These are phyloP conservation scores for Solea senegalensis DNA, from an alignment of 2,113 vertebrate genomes.

Conservation along the genomic window DNA sequence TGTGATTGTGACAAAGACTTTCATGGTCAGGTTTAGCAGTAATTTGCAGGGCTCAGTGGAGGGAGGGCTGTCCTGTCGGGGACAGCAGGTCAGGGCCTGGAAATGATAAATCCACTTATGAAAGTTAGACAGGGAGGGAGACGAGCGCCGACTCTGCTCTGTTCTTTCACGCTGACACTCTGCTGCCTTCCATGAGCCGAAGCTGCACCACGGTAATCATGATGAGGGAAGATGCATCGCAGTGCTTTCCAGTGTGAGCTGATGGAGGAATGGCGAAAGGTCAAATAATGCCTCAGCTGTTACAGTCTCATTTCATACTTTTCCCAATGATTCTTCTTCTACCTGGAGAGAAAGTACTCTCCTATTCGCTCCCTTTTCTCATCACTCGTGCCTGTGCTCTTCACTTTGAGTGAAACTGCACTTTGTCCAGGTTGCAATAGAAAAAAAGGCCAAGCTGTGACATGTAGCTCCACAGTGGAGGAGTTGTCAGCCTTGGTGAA, in stretches of 20 bases:
- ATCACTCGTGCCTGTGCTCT: background rate
- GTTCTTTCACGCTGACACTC: slow-evolving; percentile 42
- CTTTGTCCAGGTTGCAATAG: slow-evolving; percentile 3
- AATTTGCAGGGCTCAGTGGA: slow-evolving; percentile 61
- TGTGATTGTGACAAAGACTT: slow-evolving; percentile 46
- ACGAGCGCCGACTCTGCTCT: slow-evolving; percentile 24
- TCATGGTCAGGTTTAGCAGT: slow-evolving; percentile 53
- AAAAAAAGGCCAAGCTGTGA: background rate
- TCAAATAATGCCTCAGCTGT: slow-evolving; percentile 5
- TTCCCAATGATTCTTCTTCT: background rate
- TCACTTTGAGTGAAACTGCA: background rate
- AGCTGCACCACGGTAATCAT: background rate
- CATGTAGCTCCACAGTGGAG: background rate
- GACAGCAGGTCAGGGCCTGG: slow-evolving; percentile 63
- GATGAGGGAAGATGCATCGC: background rate
- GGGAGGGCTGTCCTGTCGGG: slow-evolving; percentile 43
- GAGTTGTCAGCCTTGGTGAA: slow-evolving; percentile 12
- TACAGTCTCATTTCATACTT: background rate
- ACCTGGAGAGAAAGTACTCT: background rate
- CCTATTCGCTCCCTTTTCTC: background rate
- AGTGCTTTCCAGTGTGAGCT: background rate
- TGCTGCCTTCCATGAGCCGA: slow-evolving; percentile 10
- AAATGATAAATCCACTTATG: slow-evolving; percentile 71
- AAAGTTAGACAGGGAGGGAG: slow-evolving; percentile 46
- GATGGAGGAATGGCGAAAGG: slow-evolving; percentile 11